Evolutionary conservation across 2,113 vertebrate species (phyloP).

Genomic region (Ochotona princeps): DNA sequence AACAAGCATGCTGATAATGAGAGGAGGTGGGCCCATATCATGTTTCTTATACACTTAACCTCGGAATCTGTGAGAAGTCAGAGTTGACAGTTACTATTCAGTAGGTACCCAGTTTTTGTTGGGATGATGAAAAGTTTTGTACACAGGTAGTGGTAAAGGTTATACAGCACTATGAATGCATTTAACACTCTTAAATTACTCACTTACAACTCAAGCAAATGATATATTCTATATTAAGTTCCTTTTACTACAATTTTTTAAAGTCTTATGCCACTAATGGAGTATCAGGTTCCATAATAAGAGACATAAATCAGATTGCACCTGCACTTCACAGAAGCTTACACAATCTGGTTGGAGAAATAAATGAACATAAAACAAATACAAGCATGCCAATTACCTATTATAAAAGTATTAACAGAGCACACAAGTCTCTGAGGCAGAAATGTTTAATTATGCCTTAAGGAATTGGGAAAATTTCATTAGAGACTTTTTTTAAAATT

Average conservation of each 20-base stretch:
- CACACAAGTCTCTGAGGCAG: neutral
- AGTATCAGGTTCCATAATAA: constrained; percentile 43
- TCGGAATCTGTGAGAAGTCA: neutral
- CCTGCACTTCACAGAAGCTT: constrained; percentile 46
- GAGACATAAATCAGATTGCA: constrained; percentile 25
- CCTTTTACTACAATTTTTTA: neutral
- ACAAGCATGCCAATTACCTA: neutral
- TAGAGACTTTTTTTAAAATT: neutral
- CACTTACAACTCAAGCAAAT: neutral
- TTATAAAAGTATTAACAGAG: constrained; percentile 34
- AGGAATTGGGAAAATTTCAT: constrained; percentile 30
- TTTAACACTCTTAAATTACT: neutral
- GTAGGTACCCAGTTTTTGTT: neutral
- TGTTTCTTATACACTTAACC: neutral
- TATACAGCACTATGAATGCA: neutral
- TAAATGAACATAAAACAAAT: constrained; percentile 15
- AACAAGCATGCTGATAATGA: neutral
- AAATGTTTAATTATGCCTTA: constrained; percentile 56
- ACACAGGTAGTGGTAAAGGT: neutral
- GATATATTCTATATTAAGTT: neutral
- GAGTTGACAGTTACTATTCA: neutral
- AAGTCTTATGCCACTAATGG: neutral
- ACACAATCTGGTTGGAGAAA: constrained; percentile 1
- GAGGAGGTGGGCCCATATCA: neutral
- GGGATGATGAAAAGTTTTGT: neutral